Conservation (phyloP, 2,888 invertebrate genomes). For the Bugulina stolonifera region DNA sequence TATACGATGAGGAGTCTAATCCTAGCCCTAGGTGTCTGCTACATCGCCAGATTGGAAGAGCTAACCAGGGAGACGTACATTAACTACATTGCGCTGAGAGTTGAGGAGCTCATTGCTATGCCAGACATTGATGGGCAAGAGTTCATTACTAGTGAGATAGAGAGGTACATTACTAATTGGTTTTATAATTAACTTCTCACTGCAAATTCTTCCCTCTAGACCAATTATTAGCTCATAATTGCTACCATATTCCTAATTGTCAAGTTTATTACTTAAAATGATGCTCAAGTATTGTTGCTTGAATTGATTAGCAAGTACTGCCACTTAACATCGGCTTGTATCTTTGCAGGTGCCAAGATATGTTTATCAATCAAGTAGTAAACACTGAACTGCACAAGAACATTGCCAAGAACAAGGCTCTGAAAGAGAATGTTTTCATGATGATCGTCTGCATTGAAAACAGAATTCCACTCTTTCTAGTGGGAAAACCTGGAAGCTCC, state of each 20-base stretch:
- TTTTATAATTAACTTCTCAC: too few species aligned
- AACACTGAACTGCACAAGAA: constrained; percentile 25
- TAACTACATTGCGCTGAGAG: not conserved
- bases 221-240: too few species aligned
- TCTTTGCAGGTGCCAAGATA: constrained; percentile 41
- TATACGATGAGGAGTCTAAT: constrained; percentile 9
- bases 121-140: not conserved
- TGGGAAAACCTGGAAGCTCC: constrained; percentile 34
- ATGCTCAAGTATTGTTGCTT: too few species aligned
- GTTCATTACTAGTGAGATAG: not conserved
- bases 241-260: too few species aligned
- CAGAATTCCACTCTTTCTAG: constrained; percentile 32
- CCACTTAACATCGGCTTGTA: too few species aligned
- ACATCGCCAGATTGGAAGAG: constrained; percentile 11
- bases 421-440: constrained; percentile 33
- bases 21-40: constrained; percentile 21
- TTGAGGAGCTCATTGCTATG: constrained; percentile 1
- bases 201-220: too few species aligned
- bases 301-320: too few species aligned
- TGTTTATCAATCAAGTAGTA: constrained; percentile 33
- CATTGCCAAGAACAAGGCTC: constrained; percentile 31
- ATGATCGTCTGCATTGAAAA: constrained; percentile 33
- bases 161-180: too few species aligned
- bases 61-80: not conserved
- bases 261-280: too few species aligned